Evolutionary conservation across 35 echinoderm and acorn worm genomes (phyloP), one percentile per base, ranked within the genome.

Genomic region (Diadema setosum): DNA sequence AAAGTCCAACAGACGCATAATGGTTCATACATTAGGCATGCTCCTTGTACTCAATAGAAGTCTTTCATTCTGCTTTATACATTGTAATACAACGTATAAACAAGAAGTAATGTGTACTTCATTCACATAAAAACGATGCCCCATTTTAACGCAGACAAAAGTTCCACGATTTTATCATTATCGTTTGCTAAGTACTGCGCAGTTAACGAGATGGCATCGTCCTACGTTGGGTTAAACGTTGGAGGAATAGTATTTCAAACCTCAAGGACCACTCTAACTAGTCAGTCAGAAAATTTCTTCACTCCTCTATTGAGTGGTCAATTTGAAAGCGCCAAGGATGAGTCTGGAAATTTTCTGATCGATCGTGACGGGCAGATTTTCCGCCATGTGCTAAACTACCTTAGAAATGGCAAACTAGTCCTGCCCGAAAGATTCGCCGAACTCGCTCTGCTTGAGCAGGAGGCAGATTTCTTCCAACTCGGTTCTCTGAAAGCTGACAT

Each of bases 341-440:
- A 55, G n/a, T 34, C 18, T 45, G 89, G 89, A 5, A 48, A 52
- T 20, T 85, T 44, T 33, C 5, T 85, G 60, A 91, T 91, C 64
- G 60, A 91, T 32, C 81, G 89, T 1, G 89, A 91, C 43, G 89
- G 89, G 23, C 49, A 84, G 7, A 70, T 91, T 20, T 91, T 91
- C 45, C 89, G 89, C 7, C 82, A 91, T 82, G 46, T 91, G 2
- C 45, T 91, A 4, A 85, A 91, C 82, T 85, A 75, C 73, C 63
- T 91, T 29, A 44, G 82, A 30, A 41, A 42, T 40, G 29, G 52
- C 27, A 31, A 42, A 36, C 43, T 91, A 4, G 37, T 45, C 40
- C 42, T 91, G 25, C 89, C 89, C 5, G 32, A 85, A 3, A 61
- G 58, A 25, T 91, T 91, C 67, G 52, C 43, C 4, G 82, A 85